Conservation (phyloP, 2,113 vertebrate species). For the Zootoca vivipara region DNA sequence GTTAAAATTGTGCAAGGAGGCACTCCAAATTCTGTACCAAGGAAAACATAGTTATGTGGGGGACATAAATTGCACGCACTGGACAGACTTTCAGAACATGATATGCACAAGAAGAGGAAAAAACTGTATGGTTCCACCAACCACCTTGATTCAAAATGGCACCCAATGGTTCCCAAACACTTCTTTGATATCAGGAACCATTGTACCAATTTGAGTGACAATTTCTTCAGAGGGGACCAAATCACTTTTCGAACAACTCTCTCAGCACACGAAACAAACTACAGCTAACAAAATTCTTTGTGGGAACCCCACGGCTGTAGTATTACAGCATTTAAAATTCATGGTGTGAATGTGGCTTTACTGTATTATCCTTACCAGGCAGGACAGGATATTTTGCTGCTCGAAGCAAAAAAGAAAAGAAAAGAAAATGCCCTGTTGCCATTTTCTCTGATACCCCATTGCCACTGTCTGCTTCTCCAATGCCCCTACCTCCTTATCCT, state of each 20-base stretch:
- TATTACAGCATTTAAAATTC: neutral
- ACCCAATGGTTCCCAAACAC: no score
- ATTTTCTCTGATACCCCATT: no score
- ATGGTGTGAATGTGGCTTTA: no score
- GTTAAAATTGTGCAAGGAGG: neutral
- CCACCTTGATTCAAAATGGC: no score
- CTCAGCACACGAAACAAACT: neutral
- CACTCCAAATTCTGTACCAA: neutral
- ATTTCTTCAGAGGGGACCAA: no score
- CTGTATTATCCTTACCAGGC: no score
- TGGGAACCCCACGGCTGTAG: neutral
- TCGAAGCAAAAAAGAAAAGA: neutral
- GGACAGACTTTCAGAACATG: neutral
- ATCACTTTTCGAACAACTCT: no score
- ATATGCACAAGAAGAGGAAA: no score
- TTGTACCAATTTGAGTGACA: no score
- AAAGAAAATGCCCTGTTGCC: neutral
- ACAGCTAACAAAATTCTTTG: neutral
- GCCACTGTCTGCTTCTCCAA: no score
- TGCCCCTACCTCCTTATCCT: no score
- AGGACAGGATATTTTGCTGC: neutral
- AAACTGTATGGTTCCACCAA: neutral
- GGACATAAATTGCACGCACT: neutral
- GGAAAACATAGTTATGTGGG: neutral
- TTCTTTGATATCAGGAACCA: no score